These are phyloP conservation scores for Apis laboriosa DNA, from an alignment of 1,140 invertebrate genomes.

Conservation along the genomic window DNA sequence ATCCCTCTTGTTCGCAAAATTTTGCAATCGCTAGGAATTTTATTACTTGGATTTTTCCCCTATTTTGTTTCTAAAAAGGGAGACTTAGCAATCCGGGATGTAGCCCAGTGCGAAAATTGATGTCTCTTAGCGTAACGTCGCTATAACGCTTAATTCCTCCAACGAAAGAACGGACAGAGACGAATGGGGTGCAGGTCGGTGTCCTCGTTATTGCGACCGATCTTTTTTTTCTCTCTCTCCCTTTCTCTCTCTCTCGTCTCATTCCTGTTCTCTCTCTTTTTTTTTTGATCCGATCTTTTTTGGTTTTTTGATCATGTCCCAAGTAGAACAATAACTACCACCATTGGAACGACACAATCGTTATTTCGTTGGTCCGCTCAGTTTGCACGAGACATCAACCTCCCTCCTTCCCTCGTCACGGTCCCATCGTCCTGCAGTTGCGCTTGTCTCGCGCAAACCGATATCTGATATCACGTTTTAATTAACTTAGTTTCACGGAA, in stretches of 20 bases:
- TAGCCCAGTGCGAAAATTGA: constrained; percentile 1
- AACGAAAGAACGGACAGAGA: constrained; percentile 33
- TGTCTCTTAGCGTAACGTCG: constrained; percentile 27
- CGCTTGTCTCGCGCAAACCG: constrained; percentile 38
- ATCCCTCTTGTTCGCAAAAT: neutral
- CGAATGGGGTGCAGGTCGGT: constrained; percentile 30
- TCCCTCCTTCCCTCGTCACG: neutral
- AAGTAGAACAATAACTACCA: constrained; percentile 18
- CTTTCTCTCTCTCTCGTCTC: constrained; percentile 6
- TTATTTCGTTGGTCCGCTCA: constrained; percentile 6
- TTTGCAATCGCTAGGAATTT: neutral
- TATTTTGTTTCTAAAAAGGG: neutral
- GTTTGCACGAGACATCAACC: neutral
- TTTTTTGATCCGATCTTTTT: neutral
- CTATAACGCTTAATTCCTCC: constrained; percentile 42
- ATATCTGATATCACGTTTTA: constrained; percentile 70
- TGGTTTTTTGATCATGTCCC: neutral
- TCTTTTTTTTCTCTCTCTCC: neutral
- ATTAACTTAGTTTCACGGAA: constrained; percentile 65
- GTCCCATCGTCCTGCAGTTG: neutral
- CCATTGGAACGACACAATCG: neutral
- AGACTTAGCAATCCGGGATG: neutral
- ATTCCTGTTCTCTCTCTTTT: too few relatives aligned
- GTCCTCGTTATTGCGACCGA: constrained; percentile 28
- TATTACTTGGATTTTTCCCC: neutral